Conservation (phyloP, 2,797 vertebrate genomes). For the Merluccius polli region DNA sequence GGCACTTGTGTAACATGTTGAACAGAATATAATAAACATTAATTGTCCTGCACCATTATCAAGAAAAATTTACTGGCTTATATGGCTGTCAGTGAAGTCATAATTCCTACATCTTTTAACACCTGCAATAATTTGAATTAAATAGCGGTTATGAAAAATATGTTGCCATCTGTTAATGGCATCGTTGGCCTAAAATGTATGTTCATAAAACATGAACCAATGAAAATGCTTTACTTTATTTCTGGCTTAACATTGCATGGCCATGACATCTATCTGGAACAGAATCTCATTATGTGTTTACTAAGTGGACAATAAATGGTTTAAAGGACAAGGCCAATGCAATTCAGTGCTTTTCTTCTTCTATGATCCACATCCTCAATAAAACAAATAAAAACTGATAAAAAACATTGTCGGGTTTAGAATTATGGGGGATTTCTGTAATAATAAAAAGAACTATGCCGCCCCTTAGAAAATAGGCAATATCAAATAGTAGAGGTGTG, state of each 20-base stretch:
- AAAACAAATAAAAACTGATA: not conserved
- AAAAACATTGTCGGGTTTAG: not conserved
- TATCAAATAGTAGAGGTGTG: not conserved
- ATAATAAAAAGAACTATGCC: not conserved
- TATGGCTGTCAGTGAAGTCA: not conserved
- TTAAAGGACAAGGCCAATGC: not conserved
- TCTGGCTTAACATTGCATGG: conserved; percentile 3
- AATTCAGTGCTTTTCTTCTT: conserved; percentile 2
- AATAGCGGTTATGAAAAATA: not conserved
- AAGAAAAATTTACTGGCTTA: not conserved
- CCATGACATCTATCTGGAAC: conserved; percentile 6
- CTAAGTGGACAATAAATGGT: conserved; percentile 1
- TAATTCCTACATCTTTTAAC: not conserved
- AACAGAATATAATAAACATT: not conserved
- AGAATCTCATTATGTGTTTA: conserved; percentile 1
- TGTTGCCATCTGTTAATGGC: not conserved
- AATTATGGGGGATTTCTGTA: conserved; percentile 2
- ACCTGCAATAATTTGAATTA: not conserved
- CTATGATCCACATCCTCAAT: conserved; percentile 8
- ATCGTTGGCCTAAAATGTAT: not conserved
- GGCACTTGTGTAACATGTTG: not conserved
- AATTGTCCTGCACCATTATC: not conserved
- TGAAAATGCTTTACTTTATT: not conserved
- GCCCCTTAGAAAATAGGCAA: not conserved
- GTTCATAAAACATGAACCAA: not conserved